phyloP scores from a whole-genome alignment of 2,888 invertebrate species.

The Agonopterix alstromeriana region DNA sequence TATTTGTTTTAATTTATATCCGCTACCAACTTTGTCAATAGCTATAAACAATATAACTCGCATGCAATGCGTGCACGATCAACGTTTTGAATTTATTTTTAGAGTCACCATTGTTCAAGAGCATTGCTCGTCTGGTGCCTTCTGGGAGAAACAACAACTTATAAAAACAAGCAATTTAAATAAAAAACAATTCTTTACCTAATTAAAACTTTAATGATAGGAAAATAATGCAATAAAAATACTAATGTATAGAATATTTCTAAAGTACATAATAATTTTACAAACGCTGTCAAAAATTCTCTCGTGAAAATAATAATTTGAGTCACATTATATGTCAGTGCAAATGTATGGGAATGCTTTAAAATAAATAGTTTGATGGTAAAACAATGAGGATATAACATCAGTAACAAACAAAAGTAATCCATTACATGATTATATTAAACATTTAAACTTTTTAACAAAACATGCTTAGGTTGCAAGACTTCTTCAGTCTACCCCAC shows the following conservation, averaged over 20 bases:
- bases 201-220: constrained; percentile 60
- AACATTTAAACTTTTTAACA: constrained; percentile 16
- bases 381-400: constrained; percentile 25
- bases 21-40: too few species aligned
- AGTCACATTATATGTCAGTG: constrained; percentile 31
- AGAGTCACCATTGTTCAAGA: too few species aligned
- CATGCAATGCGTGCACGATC: too few species aligned
- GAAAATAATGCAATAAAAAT: constrained; percentile 73
- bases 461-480: constrained; percentile 23
- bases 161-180: neutral
- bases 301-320: constrained; percentile 38
- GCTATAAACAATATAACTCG: too few species aligned
- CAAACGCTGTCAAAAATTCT: constrained; percentile 34
- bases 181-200: constrained; percentile 3
- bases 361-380: constrained; percentile 58
- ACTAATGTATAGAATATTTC: constrained; percentile 64
- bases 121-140: too few species aligned
- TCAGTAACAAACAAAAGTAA: constrained; percentile 23
- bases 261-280: constrained; percentile 57
- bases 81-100: too few species aligned
- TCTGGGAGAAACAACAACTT: too few species aligned
- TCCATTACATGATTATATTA: constrained; percentile 26
- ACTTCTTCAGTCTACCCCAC: neutral
- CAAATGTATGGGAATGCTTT: constrained; percentile 62
- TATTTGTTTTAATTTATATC: neutral